Conservation (phyloP, 2,888 invertebrate species). For the Dugesia japonica region DNA sequence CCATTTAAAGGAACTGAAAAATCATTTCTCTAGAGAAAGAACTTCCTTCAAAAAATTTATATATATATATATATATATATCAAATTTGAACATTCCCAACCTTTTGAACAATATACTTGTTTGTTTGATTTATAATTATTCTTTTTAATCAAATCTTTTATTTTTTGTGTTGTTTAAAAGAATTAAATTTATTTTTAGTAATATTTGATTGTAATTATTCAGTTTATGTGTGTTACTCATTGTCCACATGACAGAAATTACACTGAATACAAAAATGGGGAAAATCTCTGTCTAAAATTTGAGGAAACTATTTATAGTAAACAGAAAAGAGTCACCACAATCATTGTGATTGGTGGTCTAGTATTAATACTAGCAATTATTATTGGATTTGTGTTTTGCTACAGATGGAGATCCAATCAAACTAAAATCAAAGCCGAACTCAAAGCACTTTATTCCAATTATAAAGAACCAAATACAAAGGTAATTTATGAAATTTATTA, state of each 20-base stretch:
- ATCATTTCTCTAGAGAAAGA: too few species aligned
- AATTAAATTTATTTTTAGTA: too few species aligned
- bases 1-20: too few species aligned
- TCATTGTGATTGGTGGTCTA: not conserved
- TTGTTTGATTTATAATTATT: too few species aligned
- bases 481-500: too few species aligned
- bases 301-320: not conserved
- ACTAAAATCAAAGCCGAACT: not conserved
- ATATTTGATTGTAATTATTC: not conserved
- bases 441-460: constrained; percentile 8
- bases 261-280: not conserved
- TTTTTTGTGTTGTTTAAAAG: too few species aligned
- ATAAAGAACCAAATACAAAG: constrained; percentile 16
- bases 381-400: not conserved
- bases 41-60: too few species aligned
- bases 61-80: too few species aligned
- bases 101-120: too few species aligned
- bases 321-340: not conserved
- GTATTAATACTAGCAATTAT: not conserved
- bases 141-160: too few species aligned
- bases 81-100: too few species aligned
- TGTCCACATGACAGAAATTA: not conserved
- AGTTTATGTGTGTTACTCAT: not conserved
- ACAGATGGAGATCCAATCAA: not conserved
- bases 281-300: not conserved